Evolutionary conservation across 2,797 vertebrate species (phyloP).

Genomic region (Danio choprae): DNA sequence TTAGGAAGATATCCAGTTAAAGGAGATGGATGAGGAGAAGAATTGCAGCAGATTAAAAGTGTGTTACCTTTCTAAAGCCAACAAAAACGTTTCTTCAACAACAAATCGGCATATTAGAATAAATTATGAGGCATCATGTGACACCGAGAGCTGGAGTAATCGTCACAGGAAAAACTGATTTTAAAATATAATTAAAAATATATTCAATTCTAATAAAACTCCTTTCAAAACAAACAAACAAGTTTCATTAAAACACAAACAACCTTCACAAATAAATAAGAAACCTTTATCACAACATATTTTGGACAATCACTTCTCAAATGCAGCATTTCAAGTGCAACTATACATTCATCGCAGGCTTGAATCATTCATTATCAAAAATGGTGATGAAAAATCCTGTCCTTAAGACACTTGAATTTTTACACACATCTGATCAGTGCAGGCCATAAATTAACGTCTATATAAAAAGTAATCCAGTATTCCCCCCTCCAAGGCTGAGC

Average conservation of each 20-base stretch:
- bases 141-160: too few species aligned
- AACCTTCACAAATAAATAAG: conserved; percentile 34
- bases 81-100: too few species aligned
- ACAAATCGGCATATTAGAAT: too few species aligned
- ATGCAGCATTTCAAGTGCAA: conserved; percentile 35
- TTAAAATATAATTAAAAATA: too few species aligned
- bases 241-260: conserved; percentile 21
- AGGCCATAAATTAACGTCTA: conserved; percentile 51
- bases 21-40: too few species aligned
- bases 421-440: neutral
- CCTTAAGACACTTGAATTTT: conserved; percentile 44
- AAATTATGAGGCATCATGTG: too few species aligned
- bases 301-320: conserved; percentile 36
- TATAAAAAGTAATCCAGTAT: conserved; percentile 65
- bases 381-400: conserved; percentile 4
- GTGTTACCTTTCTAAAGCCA: too few species aligned
- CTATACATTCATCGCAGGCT: conserved; percentile 25
- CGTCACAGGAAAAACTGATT: too few species aligned
- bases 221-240: too few species aligned
- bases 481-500: conserved; percentile 49
- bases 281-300: conserved; percentile 40
- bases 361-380: conserved; percentile 26
- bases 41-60: too few species aligned
- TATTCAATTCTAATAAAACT: too few species aligned
- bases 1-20: too few species aligned